phyloP scores from a whole-genome alignment of 2,797 vertebrate genomes.

The Champsocephalus gunnari region DNA sequence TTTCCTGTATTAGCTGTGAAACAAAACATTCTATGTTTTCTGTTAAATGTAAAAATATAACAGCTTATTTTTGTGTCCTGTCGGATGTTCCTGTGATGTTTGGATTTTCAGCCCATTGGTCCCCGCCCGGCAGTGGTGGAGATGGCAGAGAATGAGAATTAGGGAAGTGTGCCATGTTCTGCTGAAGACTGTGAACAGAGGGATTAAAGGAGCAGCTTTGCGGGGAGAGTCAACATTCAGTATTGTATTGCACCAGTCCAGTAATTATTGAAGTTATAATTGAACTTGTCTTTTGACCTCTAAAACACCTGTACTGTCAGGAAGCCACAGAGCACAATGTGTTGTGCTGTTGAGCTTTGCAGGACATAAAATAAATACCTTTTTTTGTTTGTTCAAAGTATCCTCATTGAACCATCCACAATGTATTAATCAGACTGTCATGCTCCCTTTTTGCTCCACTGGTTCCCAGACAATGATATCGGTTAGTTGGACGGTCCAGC shows the following conservation, averaged over 20 bases:
- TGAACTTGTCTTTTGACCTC: conserved; percentile 59
- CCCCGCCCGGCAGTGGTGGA: conserved; percentile 16
- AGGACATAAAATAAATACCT: background rate
- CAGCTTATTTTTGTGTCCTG: conserved; percentile 55
- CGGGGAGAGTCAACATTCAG: conserved; percentile 55
- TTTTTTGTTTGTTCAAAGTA: background rate
- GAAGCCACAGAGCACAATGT: background rate
- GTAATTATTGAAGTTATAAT: conserved; percentile 65
- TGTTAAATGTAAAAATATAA: conserved; percentile 41
- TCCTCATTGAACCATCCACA: background rate
- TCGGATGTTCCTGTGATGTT: conserved; percentile 52
- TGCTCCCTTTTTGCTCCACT: background rate
- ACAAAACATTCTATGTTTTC: conserved; percentile 10
- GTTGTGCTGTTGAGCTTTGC: conserved; percentile 4
- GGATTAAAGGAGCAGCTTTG: conserved; percentile 69
- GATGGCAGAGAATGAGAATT: conserved; percentile 66
- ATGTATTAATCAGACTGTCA: background rate
- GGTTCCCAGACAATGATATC: background rate
- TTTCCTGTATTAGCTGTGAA: conserved; percentile 6
- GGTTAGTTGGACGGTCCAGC: background rate
- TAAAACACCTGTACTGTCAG: conserved; percentile 26
- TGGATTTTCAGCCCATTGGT: conserved; percentile 34
- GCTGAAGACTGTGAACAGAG: conserved; percentile 61
- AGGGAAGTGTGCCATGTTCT: conserved; percentile 55
- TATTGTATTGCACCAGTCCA: conserved; percentile 45